These are phyloP conservation scores for Holcopasites calliopsidis DNA, from an alignment of 1,140 invertebrate genomes.

Conservation along the genomic window DNA sequence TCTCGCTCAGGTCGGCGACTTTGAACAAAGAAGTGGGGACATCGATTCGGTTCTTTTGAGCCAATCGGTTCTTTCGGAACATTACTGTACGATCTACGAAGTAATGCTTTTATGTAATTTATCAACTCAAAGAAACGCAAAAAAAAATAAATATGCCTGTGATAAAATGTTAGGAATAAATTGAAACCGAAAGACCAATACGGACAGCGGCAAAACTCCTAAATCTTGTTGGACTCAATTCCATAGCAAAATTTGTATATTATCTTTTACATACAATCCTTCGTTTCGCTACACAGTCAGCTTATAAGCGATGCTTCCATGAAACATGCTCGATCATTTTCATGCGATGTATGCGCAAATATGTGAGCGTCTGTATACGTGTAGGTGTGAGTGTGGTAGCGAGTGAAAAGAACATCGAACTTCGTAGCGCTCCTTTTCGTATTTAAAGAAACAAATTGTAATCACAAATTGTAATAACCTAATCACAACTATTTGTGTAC, in stretches of 20 bases:
- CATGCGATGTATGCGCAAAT: constrained; percentile 37
- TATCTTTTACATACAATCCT: constrained; percentile 7
- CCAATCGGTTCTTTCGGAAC: no score
- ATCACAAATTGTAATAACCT: no score
- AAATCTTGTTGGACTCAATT: no score
- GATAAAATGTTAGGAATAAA: not conserved
- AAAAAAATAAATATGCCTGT: no score
- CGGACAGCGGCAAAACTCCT: not conserved
- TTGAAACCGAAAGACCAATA: not conserved
- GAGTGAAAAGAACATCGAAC: constrained; percentile 37
- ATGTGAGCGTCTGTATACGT: not conserved
- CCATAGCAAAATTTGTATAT: not conserved
- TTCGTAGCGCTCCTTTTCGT: constrained; percentile 25
- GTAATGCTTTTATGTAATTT: no score
- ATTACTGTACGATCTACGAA: no score
- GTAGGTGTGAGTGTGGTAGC: not conserved
- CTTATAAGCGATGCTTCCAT: constrained; percentile 46
- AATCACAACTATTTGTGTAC: no score
- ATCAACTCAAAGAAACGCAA: no score
- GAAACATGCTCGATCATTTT: constrained; percentile 41
- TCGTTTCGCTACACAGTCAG: constrained; percentile 40
- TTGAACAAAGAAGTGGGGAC: no score
- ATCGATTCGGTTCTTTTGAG: no score
- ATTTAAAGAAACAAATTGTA: not conserved
- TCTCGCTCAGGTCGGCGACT: no score